A percentile compares a stretch with the other conserved stretches of the same genome.
Evolutionary conservation across 1,140 invertebrate genomes (phyloP).

Genomic region (Pogonomyrmex californicus): DNA sequence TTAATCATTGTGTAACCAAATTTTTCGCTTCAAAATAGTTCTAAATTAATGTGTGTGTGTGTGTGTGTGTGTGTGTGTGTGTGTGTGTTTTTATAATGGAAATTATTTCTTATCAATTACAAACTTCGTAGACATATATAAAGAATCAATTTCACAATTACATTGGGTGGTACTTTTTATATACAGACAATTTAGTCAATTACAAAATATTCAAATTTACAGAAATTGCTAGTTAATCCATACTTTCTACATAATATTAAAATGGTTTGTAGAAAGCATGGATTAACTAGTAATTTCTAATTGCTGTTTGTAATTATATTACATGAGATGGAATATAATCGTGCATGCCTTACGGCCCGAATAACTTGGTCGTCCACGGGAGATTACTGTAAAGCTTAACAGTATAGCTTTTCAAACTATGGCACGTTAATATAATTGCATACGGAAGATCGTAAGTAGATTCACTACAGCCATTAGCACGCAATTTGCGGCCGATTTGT

Average conservation of each 20-base stretch:
- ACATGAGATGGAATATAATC: background rate
- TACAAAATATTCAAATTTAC: too few species aligned
- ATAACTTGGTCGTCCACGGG: background rate
- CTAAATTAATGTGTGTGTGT: background rate
- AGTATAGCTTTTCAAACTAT: slow-evolving; percentile 26
- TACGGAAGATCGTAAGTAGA: slow-evolving; percentile 39
- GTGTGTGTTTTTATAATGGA: too few species aligned
- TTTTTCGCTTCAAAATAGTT: background rate
- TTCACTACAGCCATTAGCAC: slow-evolving; percentile 47
- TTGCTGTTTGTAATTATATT: background rate
- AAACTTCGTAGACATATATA: too few species aligned
- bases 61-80: too few species aligned
- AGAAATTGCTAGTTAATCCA: too few species aligned
- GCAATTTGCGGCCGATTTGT: slow-evolving; percentile 63
- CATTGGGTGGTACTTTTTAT: background rate
- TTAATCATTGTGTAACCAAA: background rate
- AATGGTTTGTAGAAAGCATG: background rate
- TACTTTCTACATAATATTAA: too few species aligned
- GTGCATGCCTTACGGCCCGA: background rate
- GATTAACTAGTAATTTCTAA: slow-evolving; percentile 3
- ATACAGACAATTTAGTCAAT: background rate
- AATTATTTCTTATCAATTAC: too few species aligned
- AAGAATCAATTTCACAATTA: background rate
- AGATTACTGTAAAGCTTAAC: slow-evolving; percentile 15
- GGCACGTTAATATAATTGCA: slow-evolving; percentile 13